phyloP scores from a whole-genome alignment of 2,797 vertebrate species.

The Melanotaenia boesemani region DNA sequence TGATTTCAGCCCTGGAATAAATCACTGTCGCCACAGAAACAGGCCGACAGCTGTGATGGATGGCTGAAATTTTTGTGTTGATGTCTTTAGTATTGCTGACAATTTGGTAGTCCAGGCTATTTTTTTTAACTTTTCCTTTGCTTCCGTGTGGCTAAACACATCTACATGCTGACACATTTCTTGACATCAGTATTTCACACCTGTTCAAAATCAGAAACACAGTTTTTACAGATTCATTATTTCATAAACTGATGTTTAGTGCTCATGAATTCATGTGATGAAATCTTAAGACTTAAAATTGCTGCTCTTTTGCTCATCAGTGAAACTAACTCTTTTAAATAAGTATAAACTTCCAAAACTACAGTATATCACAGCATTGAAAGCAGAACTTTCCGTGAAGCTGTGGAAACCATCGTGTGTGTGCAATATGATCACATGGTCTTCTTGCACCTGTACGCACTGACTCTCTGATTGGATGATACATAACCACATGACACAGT shows the following conservation, averaged over 20 bases:
- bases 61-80: slow-evolving; percentile 86
- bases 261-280: too few relatives aligned
- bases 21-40: slow-evolving; percentile 87
- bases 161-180: slow-evolving; percentile 66
- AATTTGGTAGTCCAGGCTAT: slow-evolving; percentile 83
- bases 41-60: slow-evolving; percentile 86
- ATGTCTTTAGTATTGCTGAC: slow-evolving; percentile 89
- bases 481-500: slow-evolving; percentile 60
- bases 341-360: slow-evolving; percentile 8
- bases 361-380: not conserved
- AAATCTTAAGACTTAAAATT: not conserved
- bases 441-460: slow-evolving; percentile 52
- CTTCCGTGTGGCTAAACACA: slow-evolving; percentile 72
- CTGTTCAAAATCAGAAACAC: slow-evolving; percentile 31
- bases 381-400: slow-evolving; percentile 30
- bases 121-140: slow-evolving; percentile 78
- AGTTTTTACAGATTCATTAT: not conserved
- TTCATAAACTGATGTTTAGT: not conserved
- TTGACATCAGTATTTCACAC: slow-evolving; percentile 24
- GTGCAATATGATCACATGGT: slow-evolving; percentile 50
- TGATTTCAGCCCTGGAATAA: slow-evolving; percentile 85
- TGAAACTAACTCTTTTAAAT: not conserved
- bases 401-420: slow-evolving; percentile 47
- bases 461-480: slow-evolving; percentile 66
- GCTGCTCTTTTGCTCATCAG: not conserved